Evolutionary conservation across 2,797 vertebrate genomes (phyloP), one percentile per base, ranked within the genome.

Genomic region (Atherinosoma microstoma): DNA sequence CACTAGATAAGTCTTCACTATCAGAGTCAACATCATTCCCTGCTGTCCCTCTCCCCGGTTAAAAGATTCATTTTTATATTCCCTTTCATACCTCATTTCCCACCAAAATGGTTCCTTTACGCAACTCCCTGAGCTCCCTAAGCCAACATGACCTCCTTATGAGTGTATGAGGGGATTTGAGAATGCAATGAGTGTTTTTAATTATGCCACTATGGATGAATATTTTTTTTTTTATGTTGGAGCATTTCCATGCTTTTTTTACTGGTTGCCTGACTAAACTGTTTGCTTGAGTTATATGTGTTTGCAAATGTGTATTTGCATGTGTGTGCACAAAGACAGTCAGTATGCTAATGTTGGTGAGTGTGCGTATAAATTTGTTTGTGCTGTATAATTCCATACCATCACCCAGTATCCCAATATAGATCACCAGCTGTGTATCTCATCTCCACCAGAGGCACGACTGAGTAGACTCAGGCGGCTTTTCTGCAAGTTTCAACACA

Each of bases 71-170:
- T 71, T 90, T 88, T 88, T 63, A 84, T 79, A 80, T 88, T 89
- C 83, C 71, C 83, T 84, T 80, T 87, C 57, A 76, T 78, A 87
- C 89, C 78, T 84, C 85, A 90, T 84, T 93, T 91, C 79, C 84
- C 88, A 88, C 82, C 85, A 93, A 90, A 90, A 91, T 87, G 82
- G 81, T 67, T 84, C 79, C 64, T 92, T 91, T 91, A 88, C 80
- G 76, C 84, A 89, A 91, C 84, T 89, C 90, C 85, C 86, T 34
- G 34, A 90, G 88, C 90, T 79, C 90, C 76, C 78, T 86, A 84
- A 90, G 84, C 86, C 83, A 91, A 89, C 87, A 90, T 87, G 85
- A 90, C 87, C 85, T 82, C 67, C 51, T 84, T 80, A 67, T 87
- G 75, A 75, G 79, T 80, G 69, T 74, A 68, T 22, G 10, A 54